Evolutionary conservation across 2,888 invertebrate genomes (phyloP).

Genomic region (Encarsia formosa): DNA sequence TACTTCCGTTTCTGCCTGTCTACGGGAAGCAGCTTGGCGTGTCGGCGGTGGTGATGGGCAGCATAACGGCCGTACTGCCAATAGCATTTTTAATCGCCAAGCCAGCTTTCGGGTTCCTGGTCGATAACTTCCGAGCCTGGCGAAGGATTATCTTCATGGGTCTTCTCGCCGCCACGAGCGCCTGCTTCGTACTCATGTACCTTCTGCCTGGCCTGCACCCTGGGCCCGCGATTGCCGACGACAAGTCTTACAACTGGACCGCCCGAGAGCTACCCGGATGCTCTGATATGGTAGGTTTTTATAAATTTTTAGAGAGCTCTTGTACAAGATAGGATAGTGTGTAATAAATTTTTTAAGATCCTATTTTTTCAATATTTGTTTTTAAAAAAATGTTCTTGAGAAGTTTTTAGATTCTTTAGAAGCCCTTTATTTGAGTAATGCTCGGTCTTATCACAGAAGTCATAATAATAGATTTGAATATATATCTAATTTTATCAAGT

Average conservation of each 20-base stretch:
- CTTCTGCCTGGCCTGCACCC: slow-evolving; percentile 58
- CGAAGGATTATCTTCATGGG: slow-evolving; percentile 70
- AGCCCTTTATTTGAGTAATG: too few relatives aligned
- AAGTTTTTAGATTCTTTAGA: too few relatives aligned
- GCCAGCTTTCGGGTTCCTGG: slow-evolving; percentile 70
- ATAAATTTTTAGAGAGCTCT: too few relatives aligned
- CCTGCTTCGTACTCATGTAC: slow-evolving; percentile 67
- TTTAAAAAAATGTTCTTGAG: not conserved
- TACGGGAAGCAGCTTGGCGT: slow-evolving; percentile 76
- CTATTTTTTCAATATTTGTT: too few relatives aligned
- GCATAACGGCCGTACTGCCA: slow-evolving; percentile 70
- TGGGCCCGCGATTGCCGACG: slow-evolving; percentile 28
- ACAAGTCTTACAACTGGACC: slow-evolving; percentile 29
- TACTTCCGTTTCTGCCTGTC: slow-evolving; percentile 73
- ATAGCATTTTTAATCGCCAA: slow-evolving; percentile 74
- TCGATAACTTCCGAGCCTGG: slow-evolving; percentile 67
- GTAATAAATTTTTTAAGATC: not conserved
- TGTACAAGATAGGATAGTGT: too few relatives aligned
- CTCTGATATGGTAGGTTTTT: slow-evolving; percentile 6
- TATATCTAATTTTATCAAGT: too few relatives aligned
- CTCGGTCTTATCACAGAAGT: too few relatives aligned
- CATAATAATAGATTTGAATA: too few relatives aligned
- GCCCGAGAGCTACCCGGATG: not conserved
- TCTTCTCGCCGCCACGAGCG: slow-evolving; percentile 62
- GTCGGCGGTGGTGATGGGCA: slow-evolving; percentile 72